These are phyloP conservation scores for Drosophila maculinotata DNA, from an alignment of 2,888 invertebrate genomes.

Conservation along the genomic window DNA sequence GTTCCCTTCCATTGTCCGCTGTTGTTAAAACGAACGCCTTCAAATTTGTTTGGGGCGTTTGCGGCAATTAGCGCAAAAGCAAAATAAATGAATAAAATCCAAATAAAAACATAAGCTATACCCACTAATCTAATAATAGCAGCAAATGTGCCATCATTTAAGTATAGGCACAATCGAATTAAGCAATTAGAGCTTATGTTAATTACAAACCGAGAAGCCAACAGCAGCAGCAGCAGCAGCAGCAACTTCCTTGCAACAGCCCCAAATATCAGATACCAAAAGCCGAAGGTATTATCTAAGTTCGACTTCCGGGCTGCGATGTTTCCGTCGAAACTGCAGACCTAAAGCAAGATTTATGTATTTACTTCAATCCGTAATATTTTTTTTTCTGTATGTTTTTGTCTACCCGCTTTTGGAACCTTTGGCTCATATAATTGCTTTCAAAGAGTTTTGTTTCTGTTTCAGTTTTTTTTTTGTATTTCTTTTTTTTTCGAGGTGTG, in stretches of 20 bases:
- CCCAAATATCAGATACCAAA: neutral
- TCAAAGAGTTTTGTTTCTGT: constrained; percentile 38
- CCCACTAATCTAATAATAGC: constrained; percentile 22
- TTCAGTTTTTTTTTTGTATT: constrained; percentile 1
- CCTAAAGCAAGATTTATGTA: constrained; percentile 73
- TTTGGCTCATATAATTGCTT: constrained; percentile 68
- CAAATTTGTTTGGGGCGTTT: constrained; percentile 48
- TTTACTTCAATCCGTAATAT: constrained; percentile 72
- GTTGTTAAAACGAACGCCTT: constrained; percentile 33
- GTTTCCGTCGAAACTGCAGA: constrained; percentile 40
- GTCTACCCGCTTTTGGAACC: constrained; percentile 33
- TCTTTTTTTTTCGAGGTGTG: constrained; percentile 60
- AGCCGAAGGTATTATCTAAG: constrained; percentile 38
- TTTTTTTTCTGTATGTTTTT: constrained; percentile 34
- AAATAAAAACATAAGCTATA: constrained; percentile 9
- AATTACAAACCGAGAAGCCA: constrained; percentile 38
- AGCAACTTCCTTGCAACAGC: neutral
- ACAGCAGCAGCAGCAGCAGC: neutral
- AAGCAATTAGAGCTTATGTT: constrained; percentile 68
- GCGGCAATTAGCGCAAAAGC: constrained; percentile 55
- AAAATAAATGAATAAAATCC: constrained; percentile 24
- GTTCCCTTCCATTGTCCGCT: neutral
- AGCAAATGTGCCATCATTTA: constrained; percentile 49
- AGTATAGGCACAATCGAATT: constrained; percentile 49
- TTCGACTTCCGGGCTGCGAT: constrained; percentile 61